A percentile compares a stretch with the other conserved stretches of the same genome.
Conservation (phyloP, 2,113 vertebrate species). For the Sander vitreus region DNA sequence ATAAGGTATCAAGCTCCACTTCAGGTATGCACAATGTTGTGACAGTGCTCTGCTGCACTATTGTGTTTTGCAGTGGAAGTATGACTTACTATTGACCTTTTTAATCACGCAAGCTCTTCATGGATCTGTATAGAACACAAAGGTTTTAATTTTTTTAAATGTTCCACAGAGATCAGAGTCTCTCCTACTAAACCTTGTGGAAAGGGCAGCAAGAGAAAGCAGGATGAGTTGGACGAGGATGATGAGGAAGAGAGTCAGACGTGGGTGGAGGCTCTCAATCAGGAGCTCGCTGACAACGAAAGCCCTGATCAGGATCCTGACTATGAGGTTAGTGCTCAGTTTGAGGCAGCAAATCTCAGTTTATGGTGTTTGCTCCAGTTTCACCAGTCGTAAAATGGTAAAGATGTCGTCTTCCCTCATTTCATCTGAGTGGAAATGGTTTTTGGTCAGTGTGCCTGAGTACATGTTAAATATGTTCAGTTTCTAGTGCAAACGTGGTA, state of each 20-base stretch:
- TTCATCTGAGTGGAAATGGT: too few species aligned
- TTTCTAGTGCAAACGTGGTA: too few species aligned
- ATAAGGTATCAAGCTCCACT: neutral
- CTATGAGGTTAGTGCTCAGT: constrained; percentile 67
- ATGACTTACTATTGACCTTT: neutral
- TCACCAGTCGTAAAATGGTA: too few species aligned
- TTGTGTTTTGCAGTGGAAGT: neutral
- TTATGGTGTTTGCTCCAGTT: too few species aligned
- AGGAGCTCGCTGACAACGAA: constrained; percentile 82
- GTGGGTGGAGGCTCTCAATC: constrained; percentile 81
- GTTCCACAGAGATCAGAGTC: constrained; percentile 78
- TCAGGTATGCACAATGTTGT: neutral
- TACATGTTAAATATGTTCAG: too few species aligned
- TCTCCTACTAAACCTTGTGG: constrained; percentile 78
- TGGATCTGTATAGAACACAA: neutral
- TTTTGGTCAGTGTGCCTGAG: too few species aligned
- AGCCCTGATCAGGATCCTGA: constrained; percentile 71
- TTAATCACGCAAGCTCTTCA: neutral
- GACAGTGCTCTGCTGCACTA: neutral
- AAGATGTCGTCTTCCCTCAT: too few species aligned
- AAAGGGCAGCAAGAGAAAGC: constrained; percentile 87
- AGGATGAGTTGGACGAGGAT: constrained; percentile 84
- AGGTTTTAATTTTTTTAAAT: neutral
- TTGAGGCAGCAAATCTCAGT: too few species aligned
- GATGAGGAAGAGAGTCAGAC: constrained; percentile 82